Evolutionary conservation across 2,113 vertebrate genomes (phyloP).

Genomic region (Passer domesticus): DNA sequence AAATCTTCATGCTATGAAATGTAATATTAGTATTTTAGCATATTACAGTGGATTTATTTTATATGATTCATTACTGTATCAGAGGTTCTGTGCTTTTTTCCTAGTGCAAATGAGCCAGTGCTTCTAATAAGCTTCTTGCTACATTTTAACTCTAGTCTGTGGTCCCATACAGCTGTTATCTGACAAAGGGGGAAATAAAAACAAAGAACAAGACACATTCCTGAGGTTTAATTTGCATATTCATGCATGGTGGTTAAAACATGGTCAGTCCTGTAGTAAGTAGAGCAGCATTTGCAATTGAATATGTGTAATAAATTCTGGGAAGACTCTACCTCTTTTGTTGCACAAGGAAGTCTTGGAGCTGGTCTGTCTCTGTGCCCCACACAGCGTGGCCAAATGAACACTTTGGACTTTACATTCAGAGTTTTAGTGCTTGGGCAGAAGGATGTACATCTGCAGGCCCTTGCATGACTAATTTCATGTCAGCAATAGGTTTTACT

Average conservation of each 20-base stretch:
- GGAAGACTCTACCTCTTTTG: background rate
- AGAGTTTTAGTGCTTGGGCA: slow-evolving; percentile 35
- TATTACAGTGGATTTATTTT: background rate
- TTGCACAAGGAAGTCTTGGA: background rate
- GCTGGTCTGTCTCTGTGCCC: background rate
- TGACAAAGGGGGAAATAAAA: background rate
- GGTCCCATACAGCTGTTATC: background rate
- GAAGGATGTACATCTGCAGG: slow-evolving; percentile 62
- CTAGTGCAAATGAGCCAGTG: background rate
- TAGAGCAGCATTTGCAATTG: background rate
- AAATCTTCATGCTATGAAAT: background rate
- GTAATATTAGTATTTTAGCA: background rate
- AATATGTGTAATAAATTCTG: slow-evolving; percentile 11
- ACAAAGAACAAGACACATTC: background rate
- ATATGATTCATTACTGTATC: background rate
- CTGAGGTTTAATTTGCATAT: background rate
- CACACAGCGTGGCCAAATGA: slow-evolving; percentile 45
- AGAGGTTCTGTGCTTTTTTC: background rate
- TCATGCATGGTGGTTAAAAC: background rate
- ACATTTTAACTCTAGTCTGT: background rate
- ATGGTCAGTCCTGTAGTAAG: background rate
- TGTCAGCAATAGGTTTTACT: slow-evolving; percentile 68
- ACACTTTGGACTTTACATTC: slow-evolving; percentile 23
- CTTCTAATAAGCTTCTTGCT: background rate
- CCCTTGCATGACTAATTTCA: slow-evolving; percentile 72